These are phyloP conservation scores for Actinemys pallida DNA, from an alignment of 2,113 vertebrate species.

Conservation along the genomic window DNA sequence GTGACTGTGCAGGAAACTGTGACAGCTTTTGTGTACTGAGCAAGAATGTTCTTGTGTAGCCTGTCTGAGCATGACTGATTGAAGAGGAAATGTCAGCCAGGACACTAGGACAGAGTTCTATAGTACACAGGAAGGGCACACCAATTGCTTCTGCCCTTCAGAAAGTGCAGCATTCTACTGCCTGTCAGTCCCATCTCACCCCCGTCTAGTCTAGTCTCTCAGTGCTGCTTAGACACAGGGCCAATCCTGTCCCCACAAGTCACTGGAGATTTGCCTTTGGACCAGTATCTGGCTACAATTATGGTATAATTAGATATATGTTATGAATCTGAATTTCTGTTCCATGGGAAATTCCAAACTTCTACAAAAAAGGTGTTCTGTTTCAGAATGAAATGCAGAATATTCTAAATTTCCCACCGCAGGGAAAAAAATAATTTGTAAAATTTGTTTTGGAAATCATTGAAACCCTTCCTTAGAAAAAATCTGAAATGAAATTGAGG, in stretches of 20 bases:
- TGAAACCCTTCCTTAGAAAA: not conserved
- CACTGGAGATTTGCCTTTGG: not conserved
- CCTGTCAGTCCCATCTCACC: not conserved
- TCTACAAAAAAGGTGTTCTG: not conserved
- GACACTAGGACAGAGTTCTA: not conserved
- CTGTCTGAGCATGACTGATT: not conserved
- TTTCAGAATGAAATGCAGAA: not conserved
- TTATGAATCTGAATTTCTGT: not conserved
- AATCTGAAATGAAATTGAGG: not conserved
- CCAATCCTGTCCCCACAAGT: not conserved
- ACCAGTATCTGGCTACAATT: not conserved
- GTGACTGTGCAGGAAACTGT: not conserved
- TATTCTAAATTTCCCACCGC: not conserved
- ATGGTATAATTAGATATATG: not conserved
- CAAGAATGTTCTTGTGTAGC: not conserved
- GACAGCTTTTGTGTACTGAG: not conserved
- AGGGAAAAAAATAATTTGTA: not conserved
- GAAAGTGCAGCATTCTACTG: not conserved
- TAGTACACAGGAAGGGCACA: not conserved
- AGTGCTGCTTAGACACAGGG: not conserved
- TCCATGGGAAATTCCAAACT: not conserved
- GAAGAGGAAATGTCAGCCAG: not conserved
- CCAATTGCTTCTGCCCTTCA: not conserved
- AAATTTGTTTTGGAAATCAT: not conserved
- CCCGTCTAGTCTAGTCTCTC: not conserved